Evolutionary conservation across 1,140 invertebrate species (phyloP).

Genomic region (Caenorhabditis latens): DNA sequence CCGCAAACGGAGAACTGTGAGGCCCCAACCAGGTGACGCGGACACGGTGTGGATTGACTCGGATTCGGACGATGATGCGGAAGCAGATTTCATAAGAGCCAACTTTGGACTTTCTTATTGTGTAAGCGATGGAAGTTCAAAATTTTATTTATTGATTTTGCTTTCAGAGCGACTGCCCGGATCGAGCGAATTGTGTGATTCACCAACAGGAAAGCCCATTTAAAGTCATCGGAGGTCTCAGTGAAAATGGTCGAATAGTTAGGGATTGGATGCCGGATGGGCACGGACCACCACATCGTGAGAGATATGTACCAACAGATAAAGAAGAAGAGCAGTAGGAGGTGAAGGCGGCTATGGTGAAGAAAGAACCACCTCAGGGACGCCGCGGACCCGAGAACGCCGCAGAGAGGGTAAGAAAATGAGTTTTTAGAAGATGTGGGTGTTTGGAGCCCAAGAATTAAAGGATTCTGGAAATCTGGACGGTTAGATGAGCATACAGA

Average conservation of each 20-base stretch:
- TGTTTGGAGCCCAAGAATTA: too few relatives aligned
- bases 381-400: background rate
- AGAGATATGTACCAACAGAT: too few relatives aligned
- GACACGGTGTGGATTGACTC: conserved; percentile 25
- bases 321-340: too few relatives aligned
- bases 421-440: too few relatives aligned
- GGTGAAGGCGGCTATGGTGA: too few relatives aligned
- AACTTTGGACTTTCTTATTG: background rate
- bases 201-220: conserved; percentile 17
- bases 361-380: too few relatives aligned
- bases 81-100: background rate
- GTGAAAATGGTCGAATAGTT: background rate
- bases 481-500: too few relatives aligned
- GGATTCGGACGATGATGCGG: background rate
- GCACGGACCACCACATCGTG: too few relatives aligned
- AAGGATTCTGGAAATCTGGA: too few relatives aligned
- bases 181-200: background rate
- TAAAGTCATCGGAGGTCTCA: background rate
- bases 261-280: background rate
- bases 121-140: background rate
- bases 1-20: background rate
- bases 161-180: background rate
- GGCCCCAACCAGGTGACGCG: too few relatives aligned
- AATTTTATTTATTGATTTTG: background rate
- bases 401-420: background rate